These are phyloP conservation scores for Lasiurus cinereus DNA, from an alignment of 2,113 vertebrate species.

Conservation along the genomic window DNA sequence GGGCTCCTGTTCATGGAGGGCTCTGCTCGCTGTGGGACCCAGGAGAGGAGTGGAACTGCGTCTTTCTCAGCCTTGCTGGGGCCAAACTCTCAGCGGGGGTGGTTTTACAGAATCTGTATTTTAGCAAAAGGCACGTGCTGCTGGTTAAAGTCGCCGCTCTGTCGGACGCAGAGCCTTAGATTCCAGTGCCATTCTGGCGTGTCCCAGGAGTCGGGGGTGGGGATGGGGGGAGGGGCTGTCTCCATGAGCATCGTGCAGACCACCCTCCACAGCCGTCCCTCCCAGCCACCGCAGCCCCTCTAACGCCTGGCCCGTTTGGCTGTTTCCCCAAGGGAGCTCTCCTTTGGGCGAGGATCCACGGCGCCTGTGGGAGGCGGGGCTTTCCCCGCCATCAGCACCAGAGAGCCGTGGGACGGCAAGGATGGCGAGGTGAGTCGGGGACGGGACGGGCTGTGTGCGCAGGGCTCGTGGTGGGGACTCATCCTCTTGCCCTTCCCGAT, in stretches of 20 bases:
- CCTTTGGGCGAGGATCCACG: constrained; percentile 96
- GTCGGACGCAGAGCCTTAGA: neutral
- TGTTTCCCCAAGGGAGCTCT: constrained; percentile 93
- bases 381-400: constrained; percentile 91
- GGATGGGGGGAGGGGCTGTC: neutral
- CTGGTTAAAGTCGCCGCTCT: neutral
- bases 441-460: fast-evolving
- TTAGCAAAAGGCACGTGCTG: neutral
- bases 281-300: fast-evolving
- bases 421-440: constrained; percentile 93
- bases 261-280: too few relatives aligned
- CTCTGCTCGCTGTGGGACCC: neutral
- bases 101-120: neutral
- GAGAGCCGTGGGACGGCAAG: constrained; percentile 96
- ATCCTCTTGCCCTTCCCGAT: fast-evolving
- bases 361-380: constrained; percentile 92
- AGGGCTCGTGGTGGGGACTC: fast-evolving
- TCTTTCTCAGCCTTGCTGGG: neutral
- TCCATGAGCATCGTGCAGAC: fast-evolving
- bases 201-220: too few relatives aligned
- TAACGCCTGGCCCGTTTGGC: neutral
- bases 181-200: neutral
- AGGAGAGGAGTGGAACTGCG: neutral
- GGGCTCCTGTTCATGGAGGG: neutral
- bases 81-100: neutral